A percentile compares a stretch with the other conserved stretches of the same genome.
These are phyloP conservation scores for Galerucella nymphaeae DNA, from an alignment of 2,888 invertebrate genomes.

Conservation along the genomic window DNA sequence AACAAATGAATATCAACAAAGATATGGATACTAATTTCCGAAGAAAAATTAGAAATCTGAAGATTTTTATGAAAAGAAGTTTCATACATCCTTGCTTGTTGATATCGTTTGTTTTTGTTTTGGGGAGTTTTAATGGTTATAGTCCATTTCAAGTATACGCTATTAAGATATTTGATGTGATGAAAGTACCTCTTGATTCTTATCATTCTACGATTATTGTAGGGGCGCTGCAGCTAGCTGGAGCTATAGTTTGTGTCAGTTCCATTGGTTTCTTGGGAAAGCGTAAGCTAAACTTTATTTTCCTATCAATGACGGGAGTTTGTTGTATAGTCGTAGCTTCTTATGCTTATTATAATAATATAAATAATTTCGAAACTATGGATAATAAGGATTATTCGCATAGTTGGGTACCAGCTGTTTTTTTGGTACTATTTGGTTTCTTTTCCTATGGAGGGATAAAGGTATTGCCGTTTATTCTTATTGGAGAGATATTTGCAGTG, in stretches of 20 bases:
- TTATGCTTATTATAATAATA: conserved; percentile 64
- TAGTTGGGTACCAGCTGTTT: conserved; percentile 75
- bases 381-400: conserved; percentile 17
- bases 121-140: conserved; percentile 81
- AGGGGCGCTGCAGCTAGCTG: conserved; percentile 77
- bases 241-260: conserved; percentile 73
- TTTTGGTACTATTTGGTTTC: conserved; percentile 75
- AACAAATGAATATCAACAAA: conserved; percentile 43
- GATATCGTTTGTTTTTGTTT: conserved; percentile 75
- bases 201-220: conserved; percentile 80
- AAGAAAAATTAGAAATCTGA: conserved; percentile 38
- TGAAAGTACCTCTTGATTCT: conserved; percentile 80
- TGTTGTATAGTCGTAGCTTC: conserved; percentile 73
- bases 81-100: conserved; percentile 78
- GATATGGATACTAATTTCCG: background rate
- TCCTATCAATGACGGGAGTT: conserved; percentile 73
- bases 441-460: conserved; percentile 77
- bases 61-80: conserved; percentile 69
- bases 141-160: conserved; percentile 80
- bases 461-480: conserved; percentile 82
- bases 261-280: conserved; percentile 81
- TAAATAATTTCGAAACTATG: conserved; percentile 48
- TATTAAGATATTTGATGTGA: conserved; percentile 77
- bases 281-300: conserved; percentile 74
- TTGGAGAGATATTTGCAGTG: conserved; percentile 80